These are phyloP conservation scores for Heliconius nattereri DNA, from an alignment of 1,140 invertebrate species.

Conservation along the genomic window DNA sequence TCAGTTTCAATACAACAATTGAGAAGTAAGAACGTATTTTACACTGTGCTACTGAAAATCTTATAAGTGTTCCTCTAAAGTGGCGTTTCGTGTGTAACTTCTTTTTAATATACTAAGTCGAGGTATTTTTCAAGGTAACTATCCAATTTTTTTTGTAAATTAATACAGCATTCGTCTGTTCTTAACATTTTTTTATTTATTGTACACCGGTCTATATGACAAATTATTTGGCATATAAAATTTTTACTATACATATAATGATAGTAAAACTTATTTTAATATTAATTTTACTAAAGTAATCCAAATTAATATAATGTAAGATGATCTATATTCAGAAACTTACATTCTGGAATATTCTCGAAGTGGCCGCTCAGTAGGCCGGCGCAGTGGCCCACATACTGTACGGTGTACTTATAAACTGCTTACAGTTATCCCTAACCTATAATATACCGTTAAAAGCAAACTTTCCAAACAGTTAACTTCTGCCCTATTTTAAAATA, in stretches of 20 bases:
- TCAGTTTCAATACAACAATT: constrained; percentile 72
- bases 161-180: neutral
- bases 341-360: constrained; percentile 60
- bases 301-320: neutral
- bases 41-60: constrained; percentile 41
- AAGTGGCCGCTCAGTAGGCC: constrained; percentile 48
- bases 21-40: constrained; percentile 45
- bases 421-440: constrained; percentile 39
- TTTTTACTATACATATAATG: neutral
- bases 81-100: constrained; percentile 44
- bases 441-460: constrained; percentile 36
- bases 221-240: neutral
- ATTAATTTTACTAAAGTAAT: neutral
- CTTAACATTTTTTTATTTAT: neutral
- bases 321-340: neutral
- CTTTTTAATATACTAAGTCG: constrained; percentile 28
- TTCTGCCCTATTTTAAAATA: constrained; percentile 21
- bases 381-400: constrained; percentile 61
- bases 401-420: constrained; percentile 50
- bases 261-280: neutral
- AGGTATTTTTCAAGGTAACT: constrained; percentile 27
- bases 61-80: constrained; percentile 48
- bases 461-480: constrained; percentile 25
- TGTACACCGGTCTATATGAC: neutral
- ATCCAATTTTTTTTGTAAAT: neutral